These are phyloP conservation scores for Heliangelus exortis DNA, from an alignment of 2,797 vertebrate genomes.

Conservation along the genomic window DNA sequence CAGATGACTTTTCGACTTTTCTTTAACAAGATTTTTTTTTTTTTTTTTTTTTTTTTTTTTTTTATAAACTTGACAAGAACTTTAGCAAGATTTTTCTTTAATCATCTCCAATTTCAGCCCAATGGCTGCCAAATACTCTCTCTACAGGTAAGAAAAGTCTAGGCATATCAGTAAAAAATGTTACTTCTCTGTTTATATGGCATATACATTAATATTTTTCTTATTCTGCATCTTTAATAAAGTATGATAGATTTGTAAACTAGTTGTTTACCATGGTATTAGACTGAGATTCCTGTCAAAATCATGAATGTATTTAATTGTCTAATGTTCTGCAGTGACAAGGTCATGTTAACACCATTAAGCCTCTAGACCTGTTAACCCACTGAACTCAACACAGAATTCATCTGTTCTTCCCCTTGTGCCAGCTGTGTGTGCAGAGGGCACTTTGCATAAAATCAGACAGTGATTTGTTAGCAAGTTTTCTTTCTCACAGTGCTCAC, in stretches of 20 bases:
- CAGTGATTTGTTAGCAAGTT: neutral
- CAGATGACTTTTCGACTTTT: neutral
- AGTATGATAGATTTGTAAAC: conserved; percentile 16
- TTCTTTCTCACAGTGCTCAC: neutral
- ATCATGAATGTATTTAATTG: neutral
- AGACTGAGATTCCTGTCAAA: conserved; percentile 35
- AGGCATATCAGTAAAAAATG: neutral
- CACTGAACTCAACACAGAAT: neutral
- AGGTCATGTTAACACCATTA: neutral
- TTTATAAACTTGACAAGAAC: too few species aligned
- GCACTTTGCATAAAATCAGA: neutral
- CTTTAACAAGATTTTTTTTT: neutral
- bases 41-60: neutral
- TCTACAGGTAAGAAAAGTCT: neutral
- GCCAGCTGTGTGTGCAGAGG: neutral
- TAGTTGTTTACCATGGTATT: conserved; percentile 22
- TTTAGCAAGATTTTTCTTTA: too few species aligned
- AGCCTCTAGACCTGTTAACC: neutral
- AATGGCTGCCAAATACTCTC: neutral
- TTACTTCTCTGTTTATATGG: neutral
- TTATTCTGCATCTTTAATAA: conserved; percentile 32
- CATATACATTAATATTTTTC: neutral
- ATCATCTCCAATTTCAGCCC: neutral
- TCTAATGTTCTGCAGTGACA: conserved; percentile 6
- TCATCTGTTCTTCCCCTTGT: neutral